phyloP scores from a whole-genome alignment of 2,113 vertebrate species.

The Pluvialis apricaria region DNA sequence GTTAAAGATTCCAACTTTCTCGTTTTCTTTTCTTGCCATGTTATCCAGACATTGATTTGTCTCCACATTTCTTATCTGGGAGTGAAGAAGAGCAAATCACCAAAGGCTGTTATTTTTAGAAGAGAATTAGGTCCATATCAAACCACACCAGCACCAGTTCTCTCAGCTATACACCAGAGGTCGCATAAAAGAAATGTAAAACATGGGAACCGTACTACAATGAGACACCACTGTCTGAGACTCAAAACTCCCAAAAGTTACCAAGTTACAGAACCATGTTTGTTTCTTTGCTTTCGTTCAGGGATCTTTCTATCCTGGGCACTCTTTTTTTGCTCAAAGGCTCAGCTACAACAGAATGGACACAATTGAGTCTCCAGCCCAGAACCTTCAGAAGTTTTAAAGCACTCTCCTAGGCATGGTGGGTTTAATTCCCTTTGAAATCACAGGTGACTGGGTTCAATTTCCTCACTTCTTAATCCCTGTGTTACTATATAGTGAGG shows the following conservation, averaged over 20 bases:
- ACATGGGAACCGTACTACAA: background rate
- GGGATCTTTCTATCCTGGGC: background rate
- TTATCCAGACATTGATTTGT: conserved; percentile 99
- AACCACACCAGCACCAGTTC: background rate
- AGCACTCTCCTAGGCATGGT: background rate
- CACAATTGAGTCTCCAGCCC: background rate
- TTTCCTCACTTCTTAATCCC: background rate
- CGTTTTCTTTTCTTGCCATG: conserved; percentile 99
- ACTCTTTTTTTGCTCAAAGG: background rate
- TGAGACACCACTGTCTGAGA: background rate
- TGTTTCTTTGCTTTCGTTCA: background rate
- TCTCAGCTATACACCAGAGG: background rate
- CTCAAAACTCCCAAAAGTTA: background rate
- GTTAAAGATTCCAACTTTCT: conserved; percentile 99
- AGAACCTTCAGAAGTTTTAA: background rate
- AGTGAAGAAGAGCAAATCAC: background rate
- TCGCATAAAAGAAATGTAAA: background rate
- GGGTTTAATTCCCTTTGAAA: background rate
- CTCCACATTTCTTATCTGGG: conserved; percentile 95
- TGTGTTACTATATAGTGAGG: background rate
- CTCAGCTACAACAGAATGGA: background rate
- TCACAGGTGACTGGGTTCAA: background rate
- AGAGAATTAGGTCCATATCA: background rate
- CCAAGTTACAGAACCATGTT: background rate
- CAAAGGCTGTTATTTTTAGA: background rate